These are phyloP conservation scores for Hipparchia sbordonii DNA, from an alignment of 2,888 invertebrate genomes.

Conservation along the genomic window DNA sequence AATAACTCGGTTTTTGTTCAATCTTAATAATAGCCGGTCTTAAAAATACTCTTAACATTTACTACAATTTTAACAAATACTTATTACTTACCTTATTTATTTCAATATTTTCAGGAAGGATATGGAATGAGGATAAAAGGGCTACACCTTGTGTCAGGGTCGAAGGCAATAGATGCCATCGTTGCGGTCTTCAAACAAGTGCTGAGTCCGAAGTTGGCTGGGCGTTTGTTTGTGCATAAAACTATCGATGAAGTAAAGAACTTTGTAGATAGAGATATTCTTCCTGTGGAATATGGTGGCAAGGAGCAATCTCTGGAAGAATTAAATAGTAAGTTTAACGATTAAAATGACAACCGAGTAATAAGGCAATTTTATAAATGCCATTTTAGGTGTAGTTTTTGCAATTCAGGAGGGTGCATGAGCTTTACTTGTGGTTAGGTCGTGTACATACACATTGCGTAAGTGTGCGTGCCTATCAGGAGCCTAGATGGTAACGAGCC, in stretches of 20 bases:
- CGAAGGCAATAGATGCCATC: slow-evolving; percentile 53
- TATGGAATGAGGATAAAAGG: slow-evolving; percentile 55
- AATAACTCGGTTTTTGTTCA: too few relatives aligned
- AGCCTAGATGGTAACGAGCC: too few relatives aligned
- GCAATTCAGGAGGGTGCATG: too few relatives aligned
- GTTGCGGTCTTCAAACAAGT: slow-evolving; percentile 53
- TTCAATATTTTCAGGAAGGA: slow-evolving; percentile 48
- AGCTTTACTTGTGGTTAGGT: too few relatives aligned
- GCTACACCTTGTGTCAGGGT: slow-evolving; percentile 55
- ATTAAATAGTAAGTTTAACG: slow-evolving; percentile 25
- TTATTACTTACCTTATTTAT: neutral
- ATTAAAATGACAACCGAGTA: neutral
- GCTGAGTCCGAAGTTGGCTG: slow-evolving; percentile 53
- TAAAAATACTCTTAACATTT: too few relatives aligned
- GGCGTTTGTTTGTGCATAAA: slow-evolving; percentile 53
- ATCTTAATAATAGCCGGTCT: too few relatives aligned
- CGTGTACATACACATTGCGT: too few relatives aligned
- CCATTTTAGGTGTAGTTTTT: too few relatives aligned
- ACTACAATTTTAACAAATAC: too few relatives aligned
- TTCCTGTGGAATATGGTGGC: slow-evolving; percentile 56
- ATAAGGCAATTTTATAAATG: too few relatives aligned
- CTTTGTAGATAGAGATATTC: slow-evolving; percentile 45
- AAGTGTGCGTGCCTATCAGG: too few relatives aligned
- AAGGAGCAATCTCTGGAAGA: slow-evolving; percentile 40
- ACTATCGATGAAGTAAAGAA: slow-evolving; percentile 48